Conservation (phyloP, 2,113 vertebrate species). For the Rhinolophus sinicus region DNA sequence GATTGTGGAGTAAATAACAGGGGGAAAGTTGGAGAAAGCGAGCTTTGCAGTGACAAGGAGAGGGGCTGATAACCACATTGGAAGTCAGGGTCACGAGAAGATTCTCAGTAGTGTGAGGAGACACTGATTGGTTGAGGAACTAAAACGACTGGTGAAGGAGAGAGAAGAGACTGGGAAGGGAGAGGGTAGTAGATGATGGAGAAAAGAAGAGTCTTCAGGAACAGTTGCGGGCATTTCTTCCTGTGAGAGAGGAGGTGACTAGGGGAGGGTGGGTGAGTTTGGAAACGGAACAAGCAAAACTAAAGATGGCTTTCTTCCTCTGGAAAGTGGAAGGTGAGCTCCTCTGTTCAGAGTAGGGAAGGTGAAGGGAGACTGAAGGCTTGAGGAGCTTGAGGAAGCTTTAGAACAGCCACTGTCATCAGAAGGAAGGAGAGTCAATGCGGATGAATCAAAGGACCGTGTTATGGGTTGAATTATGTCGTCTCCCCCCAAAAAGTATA, state of each 20-base stretch:
- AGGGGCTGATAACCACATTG: not conserved
- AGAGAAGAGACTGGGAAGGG: not conserved
- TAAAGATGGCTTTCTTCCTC: not conserved
- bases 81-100: not conserved
- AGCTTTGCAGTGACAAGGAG: not conserved
- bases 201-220: not conserved
- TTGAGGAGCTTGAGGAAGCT: not conserved
- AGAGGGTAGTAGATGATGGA: not conserved
- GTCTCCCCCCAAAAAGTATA: not conserved
- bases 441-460: not conserved
- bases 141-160: not conserved
- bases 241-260: not conserved
- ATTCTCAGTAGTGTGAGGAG: not conserved
- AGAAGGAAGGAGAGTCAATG: not conserved
- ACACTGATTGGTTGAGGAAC: not conserved
- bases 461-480: not conserved
- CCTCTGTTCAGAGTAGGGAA: not conserved
- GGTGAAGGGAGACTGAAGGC: not conserved
- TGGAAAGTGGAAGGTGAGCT: not conserved
- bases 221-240: not conserved
- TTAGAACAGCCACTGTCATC: not conserved
- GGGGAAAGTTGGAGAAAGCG: not conserved
- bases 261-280: not conserved
- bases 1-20: not conserved
- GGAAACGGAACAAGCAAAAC: not conserved